Evolutionary conservation across 2,888 invertebrate species (phyloP).

Genomic region (Apamea crenata): DNA sequence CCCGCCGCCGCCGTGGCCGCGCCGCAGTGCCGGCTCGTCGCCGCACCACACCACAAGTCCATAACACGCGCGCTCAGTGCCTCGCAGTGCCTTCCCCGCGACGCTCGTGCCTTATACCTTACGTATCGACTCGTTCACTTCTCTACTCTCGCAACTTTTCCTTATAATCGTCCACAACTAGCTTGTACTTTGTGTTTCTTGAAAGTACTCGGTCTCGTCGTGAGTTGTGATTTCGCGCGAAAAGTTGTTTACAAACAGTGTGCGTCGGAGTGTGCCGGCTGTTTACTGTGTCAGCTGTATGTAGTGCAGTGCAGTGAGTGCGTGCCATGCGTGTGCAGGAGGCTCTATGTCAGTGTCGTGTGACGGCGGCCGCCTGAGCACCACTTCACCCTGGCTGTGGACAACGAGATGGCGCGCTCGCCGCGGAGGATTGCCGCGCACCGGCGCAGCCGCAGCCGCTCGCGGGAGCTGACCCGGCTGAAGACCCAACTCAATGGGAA

Average conservation of each 20-base stretch:
- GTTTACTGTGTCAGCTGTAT: slow-evolving; percentile 51
- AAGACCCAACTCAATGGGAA: slow-evolving; percentile 84
- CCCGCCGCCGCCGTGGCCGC: slow-evolving; percentile 51
- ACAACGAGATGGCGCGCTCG: slow-evolving; percentile 83
- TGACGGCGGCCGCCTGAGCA: slow-evolving; percentile 52
- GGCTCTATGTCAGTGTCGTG: slow-evolving; percentile 41
- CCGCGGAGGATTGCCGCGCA: slow-evolving; percentile 83
- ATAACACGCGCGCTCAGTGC: slow-evolving; percentile 72
- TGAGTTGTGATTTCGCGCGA: slow-evolving; percentile 56
- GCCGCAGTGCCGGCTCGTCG: slow-evolving; percentile 40
- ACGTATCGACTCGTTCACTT: slow-evolving; percentile 48
- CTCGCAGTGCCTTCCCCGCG: slow-evolving; percentile 79
- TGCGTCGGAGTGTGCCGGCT: slow-evolving; percentile 50
- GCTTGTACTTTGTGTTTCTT: slow-evolving; percentile 49
- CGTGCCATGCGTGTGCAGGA: slow-evolving; percentile 36
- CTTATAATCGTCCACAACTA: slow-evolving; percentile 41
- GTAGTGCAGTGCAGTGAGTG: slow-evolving; percentile 66
- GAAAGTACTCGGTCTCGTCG: slow-evolving; percentile 52
- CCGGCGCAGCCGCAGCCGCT: slow-evolving; percentile 82
- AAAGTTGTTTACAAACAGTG: slow-evolving; percentile 69
- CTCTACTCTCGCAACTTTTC: slow-evolving; percentile 55
- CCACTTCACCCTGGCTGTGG: slow-evolving; percentile 43
- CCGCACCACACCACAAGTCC: slow-evolving; percentile 47
- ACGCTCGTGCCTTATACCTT: slow-evolving; percentile 77
- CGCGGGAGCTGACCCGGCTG: slow-evolving; percentile 82